Evolutionary conservation across 1,140 invertebrate species (phyloP).

Genomic region (Liolophura sinensis): DNA sequence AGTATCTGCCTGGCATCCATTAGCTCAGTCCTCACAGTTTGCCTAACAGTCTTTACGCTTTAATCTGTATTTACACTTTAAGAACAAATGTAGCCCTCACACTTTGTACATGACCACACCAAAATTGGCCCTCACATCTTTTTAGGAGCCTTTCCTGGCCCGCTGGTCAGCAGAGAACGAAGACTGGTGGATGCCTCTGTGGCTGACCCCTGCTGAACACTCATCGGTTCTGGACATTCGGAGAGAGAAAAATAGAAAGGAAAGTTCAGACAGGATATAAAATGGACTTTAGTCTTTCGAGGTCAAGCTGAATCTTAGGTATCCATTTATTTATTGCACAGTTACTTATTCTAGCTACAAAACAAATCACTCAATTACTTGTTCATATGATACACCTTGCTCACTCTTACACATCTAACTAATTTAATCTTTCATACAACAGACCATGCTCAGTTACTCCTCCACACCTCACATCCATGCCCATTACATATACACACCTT

Average conservation of each 20-base stretch:
- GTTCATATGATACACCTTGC: no score
- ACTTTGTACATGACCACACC: no score
- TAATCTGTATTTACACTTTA: no score
- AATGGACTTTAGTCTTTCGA: constrained; percentile 1
- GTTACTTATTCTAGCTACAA: background rate
- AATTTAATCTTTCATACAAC: background rate
- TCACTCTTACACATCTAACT: no score
- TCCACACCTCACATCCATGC: background rate
- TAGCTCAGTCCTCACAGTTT: no score
- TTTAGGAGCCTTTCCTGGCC: no score
- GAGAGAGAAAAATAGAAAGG: background rate
- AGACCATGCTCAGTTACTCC: background rate
- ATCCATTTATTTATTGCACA: background rate
- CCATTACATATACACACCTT: background rate
- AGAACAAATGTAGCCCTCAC: no score
- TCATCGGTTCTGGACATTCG: constrained; percentile 12
- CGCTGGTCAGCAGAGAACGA: constrained; percentile 20
- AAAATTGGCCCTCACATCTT: no score
- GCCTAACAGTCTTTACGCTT: no score
- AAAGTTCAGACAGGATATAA: constrained; percentile 5
- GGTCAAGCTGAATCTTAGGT: background rate
- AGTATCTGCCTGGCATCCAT: no score
- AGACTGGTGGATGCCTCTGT: constrained; percentile 28
- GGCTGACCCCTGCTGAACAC: background rate
- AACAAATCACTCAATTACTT: background rate